Conservation (phyloP, 2,888 invertebrate species). For the Blastobasis lacticolella region DNA sequence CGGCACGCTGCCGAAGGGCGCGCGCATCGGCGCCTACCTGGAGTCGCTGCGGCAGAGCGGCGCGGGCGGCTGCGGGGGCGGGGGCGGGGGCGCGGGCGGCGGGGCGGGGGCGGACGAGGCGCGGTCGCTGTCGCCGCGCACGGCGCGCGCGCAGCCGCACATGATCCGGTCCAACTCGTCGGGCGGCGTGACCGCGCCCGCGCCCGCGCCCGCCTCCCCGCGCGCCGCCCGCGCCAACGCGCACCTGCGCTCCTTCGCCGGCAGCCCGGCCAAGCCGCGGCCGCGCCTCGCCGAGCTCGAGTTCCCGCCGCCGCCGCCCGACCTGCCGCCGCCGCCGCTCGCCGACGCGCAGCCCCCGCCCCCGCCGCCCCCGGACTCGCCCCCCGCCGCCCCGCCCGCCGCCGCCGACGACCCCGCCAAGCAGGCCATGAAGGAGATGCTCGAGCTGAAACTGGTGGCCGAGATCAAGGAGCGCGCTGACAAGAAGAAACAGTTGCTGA, state of each 20-base stretch:
- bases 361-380: slow-evolving; percentile 78
- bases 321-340: slow-evolving; percentile 85
- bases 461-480: slow-evolving; percentile 88
- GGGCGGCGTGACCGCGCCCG: slow-evolving; percentile 81
- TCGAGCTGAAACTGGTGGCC: slow-evolving; percentile 85
- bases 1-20: slow-evolving; percentile 97
- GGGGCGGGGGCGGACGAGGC: slow-evolving; percentile 45
- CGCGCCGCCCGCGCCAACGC: slow-evolving; percentile 43
- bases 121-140: slow-evolving; percentile 78
- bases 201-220: slow-evolving; percentile 53
- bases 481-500: slow-evolving; percentile 72
- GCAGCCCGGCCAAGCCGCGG: slow-evolving; percentile 71
- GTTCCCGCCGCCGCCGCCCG: slow-evolving; percentile 89
- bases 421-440: slow-evolving; percentile 85
- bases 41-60: slow-evolving; percentile 91
- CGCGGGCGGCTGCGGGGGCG: slow-evolving; percentile 17
- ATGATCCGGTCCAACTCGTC: slow-evolving; percentile 94
- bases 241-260: slow-evolving; percentile 31
- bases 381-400: slow-evolving; percentile 77
- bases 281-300: slow-evolving; percentile 88
- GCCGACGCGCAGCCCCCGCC: slow-evolving; percentile 65
- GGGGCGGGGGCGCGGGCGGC: slow-evolving; percentile 54
- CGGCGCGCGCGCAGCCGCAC: slow-evolving; percentile 81
- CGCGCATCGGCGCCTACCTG: slow-evolving; percentile 95
- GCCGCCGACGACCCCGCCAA: slow-evolving; percentile 51